Evolutionary conservation across 2,888 invertebrate species (phyloP).

Genomic region (Lampropteryx suffumata): DNA sequence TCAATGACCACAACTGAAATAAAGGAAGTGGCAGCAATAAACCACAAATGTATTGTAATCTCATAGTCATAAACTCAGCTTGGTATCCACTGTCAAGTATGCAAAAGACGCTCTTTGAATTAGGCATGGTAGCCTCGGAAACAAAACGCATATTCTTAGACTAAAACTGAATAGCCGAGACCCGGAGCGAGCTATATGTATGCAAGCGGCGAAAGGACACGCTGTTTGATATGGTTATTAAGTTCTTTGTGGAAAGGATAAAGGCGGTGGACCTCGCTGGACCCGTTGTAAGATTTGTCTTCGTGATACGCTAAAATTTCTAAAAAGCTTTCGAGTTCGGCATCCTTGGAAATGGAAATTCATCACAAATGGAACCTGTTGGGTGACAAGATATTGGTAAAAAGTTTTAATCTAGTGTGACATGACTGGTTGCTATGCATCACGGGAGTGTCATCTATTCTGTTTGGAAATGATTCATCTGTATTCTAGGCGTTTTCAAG

Average conservation of each 20-base stretch:
- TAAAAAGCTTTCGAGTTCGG: slow-evolving; percentile 58
- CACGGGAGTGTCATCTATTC: slow-evolving; percentile 50
- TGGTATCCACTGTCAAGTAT: slow-evolving; percentile 52
- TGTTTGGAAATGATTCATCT: slow-evolving; percentile 53
- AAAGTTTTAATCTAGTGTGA: slow-evolving; percentile 64
- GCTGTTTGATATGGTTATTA: slow-evolving; percentile 82
- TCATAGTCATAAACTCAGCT: slow-evolving; percentile 33
- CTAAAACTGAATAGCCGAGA: slow-evolving; percentile 69
- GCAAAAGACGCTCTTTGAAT: slow-evolving; percentile 52
- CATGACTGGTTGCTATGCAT: slow-evolving; percentile 63
- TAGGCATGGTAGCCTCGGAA: slow-evolving; percentile 72
- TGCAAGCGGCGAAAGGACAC: slow-evolving; percentile 77
- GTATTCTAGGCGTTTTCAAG: slow-evolving; percentile 20
- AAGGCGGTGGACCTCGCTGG: slow-evolving; percentile 63
- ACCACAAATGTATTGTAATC: slow-evolving; percentile 18
- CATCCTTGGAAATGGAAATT: slow-evolving; percentile 73
- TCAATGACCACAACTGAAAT: slow-evolving; percentile 21
- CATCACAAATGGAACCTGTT: slow-evolving; percentile 64
- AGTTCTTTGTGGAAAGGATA: slow-evolving; percentile 76
- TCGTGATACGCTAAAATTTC: slow-evolving; percentile 77
- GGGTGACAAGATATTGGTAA: slow-evolving; percentile 48
- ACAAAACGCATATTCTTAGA: slow-evolving; percentile 77
- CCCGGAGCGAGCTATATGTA: slow-evolving; percentile 64
- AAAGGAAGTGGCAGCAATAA: slow-evolving; percentile 24
- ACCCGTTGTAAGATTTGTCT: slow-evolving; percentile 71